Percentiles rank a stretch among this genome's conserved stretches.
Evolutionary conservation across 2,888 invertebrate species (phyloP).

Genomic region (Sialis fuliginosa): DNA sequence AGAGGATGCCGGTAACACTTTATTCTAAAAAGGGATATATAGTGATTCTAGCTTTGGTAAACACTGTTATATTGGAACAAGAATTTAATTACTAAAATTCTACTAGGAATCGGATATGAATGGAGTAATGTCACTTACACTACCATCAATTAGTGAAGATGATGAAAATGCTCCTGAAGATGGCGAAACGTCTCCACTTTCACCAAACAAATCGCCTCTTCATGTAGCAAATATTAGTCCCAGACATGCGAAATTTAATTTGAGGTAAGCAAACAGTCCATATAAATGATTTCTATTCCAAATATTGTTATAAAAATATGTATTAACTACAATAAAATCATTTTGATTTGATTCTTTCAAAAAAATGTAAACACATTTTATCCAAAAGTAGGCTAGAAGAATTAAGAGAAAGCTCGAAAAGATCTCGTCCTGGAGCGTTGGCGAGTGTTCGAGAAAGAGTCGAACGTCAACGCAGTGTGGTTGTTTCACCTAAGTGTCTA

Average conservation of each 20-base stretch:
- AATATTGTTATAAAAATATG: no score
- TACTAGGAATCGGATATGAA: constrained; percentile 56
- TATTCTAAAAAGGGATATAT: no score
- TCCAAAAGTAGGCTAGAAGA: constrained; percentile 13
- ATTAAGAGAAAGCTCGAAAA: constrained; percentile 20
- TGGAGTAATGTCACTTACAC: constrained; percentile 61
- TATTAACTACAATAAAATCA: no score
- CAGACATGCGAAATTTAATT: constrained; percentile 45
- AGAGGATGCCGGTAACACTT: no score
- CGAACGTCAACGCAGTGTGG: constrained; percentile 47
- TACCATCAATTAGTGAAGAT: constrained; percentile 90
- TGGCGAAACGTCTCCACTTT: constrained; percentile 43
- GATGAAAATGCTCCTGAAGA: constrained; percentile 75
- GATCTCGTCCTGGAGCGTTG: constrained; percentile 26
- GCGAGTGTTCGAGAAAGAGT: constrained; percentile 43
- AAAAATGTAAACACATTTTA: neutral
- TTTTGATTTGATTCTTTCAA: neutral
- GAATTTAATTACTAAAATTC: constrained; percentile 7
- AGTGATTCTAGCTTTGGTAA: no score
- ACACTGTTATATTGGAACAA: no score
- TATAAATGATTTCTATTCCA: no score
- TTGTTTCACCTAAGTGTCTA: constrained; percentile 13
- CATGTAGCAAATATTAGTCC: constrained; percentile 37
- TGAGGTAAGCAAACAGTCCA: constrained; percentile 18
- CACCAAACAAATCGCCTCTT: constrained; percentile 41